These are phyloP conservation scores for Hoplostethus mediterraneus DNA, from an alignment of 2,797 vertebrate genomes.

Conservation along the genomic window DNA sequence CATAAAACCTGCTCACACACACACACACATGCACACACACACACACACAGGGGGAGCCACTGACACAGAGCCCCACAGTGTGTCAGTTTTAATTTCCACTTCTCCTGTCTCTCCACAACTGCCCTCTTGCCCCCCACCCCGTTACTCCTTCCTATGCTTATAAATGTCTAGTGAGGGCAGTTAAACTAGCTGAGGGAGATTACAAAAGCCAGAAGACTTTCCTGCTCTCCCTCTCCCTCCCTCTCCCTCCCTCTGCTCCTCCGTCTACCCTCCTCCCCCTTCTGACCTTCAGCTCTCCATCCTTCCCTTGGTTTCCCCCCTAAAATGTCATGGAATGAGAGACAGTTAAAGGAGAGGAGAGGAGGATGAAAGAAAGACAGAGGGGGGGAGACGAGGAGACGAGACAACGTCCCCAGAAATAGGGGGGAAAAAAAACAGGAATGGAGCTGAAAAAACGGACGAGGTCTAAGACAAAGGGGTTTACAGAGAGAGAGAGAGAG, in stretches of 20 bases:
- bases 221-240: conserved; percentile 28
- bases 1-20: conserved; percentile 22
- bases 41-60: conserved; percentile 47
- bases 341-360: conserved; percentile 30
- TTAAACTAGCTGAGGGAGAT: conserved; percentile 72
- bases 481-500: conserved; percentile 23
- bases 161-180: conserved; percentile 73
- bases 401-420: conserved; percentile 26
- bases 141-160: conserved; percentile 66
- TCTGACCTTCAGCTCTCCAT: conserved; percentile 69
- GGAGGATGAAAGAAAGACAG: conserved; percentile 48
- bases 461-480: conserved; percentile 29
- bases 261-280: conserved; percentile 24
- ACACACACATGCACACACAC: conserved; percentile 6
- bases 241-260: conserved; percentile 4
- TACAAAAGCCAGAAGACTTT: conserved; percentile 74
- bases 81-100: conserved; percentile 72
- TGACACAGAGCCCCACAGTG: conserved; percentile 44
- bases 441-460: conserved; percentile 36
- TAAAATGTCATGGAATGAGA: conserved; percentile 52
- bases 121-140: conserved; percentile 43
- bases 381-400: conserved; percentile 9
- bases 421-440: conserved; percentile 14
- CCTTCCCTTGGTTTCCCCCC: conserved; percentile 51
- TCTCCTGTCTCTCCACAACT: conserved; percentile 58